Evolutionary conservation across 2,888 invertebrate species (phyloP), one percentile per base, ranked within the genome.

Genomic region (Vesta saturnalis): DNA sequence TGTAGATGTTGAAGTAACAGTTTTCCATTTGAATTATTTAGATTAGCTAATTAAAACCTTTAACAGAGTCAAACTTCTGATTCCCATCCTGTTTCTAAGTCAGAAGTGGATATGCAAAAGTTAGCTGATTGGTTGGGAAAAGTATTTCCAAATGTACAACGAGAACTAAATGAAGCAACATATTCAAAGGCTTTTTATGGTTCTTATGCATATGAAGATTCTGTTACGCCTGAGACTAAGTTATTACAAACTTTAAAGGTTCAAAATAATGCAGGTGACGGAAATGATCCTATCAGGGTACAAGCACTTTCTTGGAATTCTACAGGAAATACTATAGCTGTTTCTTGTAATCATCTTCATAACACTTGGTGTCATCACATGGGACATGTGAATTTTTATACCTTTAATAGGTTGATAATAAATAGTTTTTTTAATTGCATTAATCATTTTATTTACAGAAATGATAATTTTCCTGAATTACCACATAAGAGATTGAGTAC

Each of bases 101-200:
- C 63, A 15, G 78, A 80, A 58, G 80, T 79, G 1, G 86, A 87
- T 75, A 84, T 85, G 73, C 77, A 83, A 8, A 85, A 84, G 64
- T 71, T 88, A 61, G 85, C 85, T 6, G 78, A 78, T 19, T 88
- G 85, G 84, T 69, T 88, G n/a, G 82, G 81, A 14, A 81, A 81
- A 70, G 84, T 87, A 19, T 86, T 81, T 71, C 86, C 87, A 0
- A 72, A 77, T 52, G 82, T 87, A 1, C 84, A 85, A 66, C 79
- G 78, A 46, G 86, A 87, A 76, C 74, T 88, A 2, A 80, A 83
- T 47, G 84, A 85, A 62, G 82, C 77, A 1, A 73, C 74, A 23
- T 78, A 77, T 66, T 79, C 81, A 0, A 79, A 76, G 62, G 82
- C 80, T 5, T 83, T 83, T 71, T 74, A 74, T 60, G 79, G 79